Base-by-base conservation (phyloP, 1,140 invertebrate genomes). In the Aricia agestis region DNA sequence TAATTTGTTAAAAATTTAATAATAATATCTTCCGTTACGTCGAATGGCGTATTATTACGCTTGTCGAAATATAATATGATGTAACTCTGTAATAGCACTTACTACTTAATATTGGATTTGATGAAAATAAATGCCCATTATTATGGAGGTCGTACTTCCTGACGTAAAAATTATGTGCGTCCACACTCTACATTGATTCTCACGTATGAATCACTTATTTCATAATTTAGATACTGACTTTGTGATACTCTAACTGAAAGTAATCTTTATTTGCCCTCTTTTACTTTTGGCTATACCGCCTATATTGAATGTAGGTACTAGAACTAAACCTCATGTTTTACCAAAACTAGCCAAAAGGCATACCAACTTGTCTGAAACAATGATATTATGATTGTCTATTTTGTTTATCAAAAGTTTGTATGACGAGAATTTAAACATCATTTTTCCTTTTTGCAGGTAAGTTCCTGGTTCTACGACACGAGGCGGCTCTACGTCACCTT, bases 51-150 rank as follows among this genome's bases (percentile, higher is more conserved):
- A 58, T 63, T 69, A 63, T 3, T 63, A 63, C 19, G 17, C 25
- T 69, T 36, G 63, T 69, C 59, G 31, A 63, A 59, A 63, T 63
- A 63, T 63, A 57, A 18, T 63, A 36, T 69, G 57, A 69, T 57
- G 68, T 59, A 69, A 69, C 25, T n/a, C 58, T 17, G 68, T 36
- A 32, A 32, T 41, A 59, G 59, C 57, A 36, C 36, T 59, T 52
- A n/a, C 68, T 69, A 61, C 25, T 59, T 69, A 61, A 31, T 25
- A 25, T 63, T 5, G 9, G 25, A 63, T 63, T 11, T 63, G 7
- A 63, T 63, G 9, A 11, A 19, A 63, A 63, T 19, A 63, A 19
- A 25, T 63, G 59, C 18, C 18, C 19, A 63, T 25, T 19, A 19
- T 63, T 63, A 63, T 25, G 11, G 59, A 11, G 59, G 59, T 11